Percentiles rank a stretch among this genome's conserved stretches.
These are phyloP conservation scores for Epinephelus lanceolatus DNA, from an alignment of 2,113 vertebrate species.

Conservation along the genomic window DNA sequence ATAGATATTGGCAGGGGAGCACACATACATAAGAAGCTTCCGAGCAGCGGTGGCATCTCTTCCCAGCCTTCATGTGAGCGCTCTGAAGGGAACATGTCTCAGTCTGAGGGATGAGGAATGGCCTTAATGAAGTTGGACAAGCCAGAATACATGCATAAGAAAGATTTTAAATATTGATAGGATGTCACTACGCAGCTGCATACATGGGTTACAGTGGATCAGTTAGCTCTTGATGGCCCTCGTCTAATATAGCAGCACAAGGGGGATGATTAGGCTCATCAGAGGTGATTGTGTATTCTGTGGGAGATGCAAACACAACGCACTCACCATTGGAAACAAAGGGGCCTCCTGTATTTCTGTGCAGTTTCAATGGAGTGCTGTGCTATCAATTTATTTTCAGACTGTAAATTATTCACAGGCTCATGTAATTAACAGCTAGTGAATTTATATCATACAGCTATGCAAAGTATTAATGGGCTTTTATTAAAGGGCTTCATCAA, in stretches of 20 bases:
- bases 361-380: slow-evolving; percentile 41
- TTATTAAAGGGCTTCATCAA: slow-evolving; percentile 81
- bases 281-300: slow-evolving; percentile 82
- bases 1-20: slow-evolving; percentile 44
- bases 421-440: slow-evolving; percentile 77
- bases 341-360: slow-evolving; percentile 50
- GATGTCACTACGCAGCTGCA: slow-evolving; percentile 90
- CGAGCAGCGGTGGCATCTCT: slow-evolving; percentile 71
- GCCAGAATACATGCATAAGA: slow-evolving; percentile 94
- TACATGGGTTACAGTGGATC: slow-evolving; percentile 87
- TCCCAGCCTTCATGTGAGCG: slow-evolving; percentile 88
- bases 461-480: slow-evolving; percentile 76
- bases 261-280: slow-evolving; percentile 88
- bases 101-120: slow-evolving; percentile 90
- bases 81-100: slow-evolving; percentile 88
- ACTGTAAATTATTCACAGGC: slow-evolving; percentile 79
- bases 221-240: slow-evolving; percentile 85
- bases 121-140: slow-evolving; percentile 96
- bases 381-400: slow-evolving; percentile 69
- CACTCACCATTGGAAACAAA: slow-evolving; percentile 59
- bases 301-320: slow-evolving; percentile 78
- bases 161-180: slow-evolving; percentile 97
- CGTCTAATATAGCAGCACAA: slow-evolving; percentile 81
- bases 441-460: slow-evolving; percentile 74
- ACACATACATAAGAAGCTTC: slow-evolving; percentile 65